Base-by-base conservation (phyloP, 2,113 vertebrate genomes). In the Scomber scombrus region DNA sequence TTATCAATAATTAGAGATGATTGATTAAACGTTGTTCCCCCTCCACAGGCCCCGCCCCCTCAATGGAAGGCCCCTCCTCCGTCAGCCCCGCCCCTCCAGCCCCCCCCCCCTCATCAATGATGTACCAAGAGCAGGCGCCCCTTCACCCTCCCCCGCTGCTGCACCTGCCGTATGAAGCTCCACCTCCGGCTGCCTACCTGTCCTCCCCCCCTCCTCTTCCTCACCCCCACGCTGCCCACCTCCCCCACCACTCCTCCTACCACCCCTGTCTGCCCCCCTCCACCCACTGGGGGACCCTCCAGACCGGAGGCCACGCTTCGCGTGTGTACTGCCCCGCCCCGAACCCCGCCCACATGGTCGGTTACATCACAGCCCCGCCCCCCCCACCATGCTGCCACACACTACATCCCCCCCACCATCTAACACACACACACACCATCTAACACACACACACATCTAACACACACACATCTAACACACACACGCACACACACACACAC, bases 361-460 rank as follows among this genome's bases (percentile, higher is more conserved):
- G 93, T 68, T 98, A 96, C 80, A 58, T 97, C 75, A 82, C 95
- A 16, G 87, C 96, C 18, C 93, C 96, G 11, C 86, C 90, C 66
- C 89, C 89, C 90, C 57, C 92, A 95, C 81, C 81, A 86, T 58
- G 19, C 81, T 0, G 15, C 93, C 60, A 85, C 94, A 5, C 96
- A 97, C 78, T 97, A 95, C 21, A n/a, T 95, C 55, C 93, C 97
- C 73, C 95, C 96, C 61, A 89, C 93, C 68, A 94, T 96, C 88
- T 97, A 82, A 75, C 3, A 0, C 9, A 4, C 52, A 0, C 2
- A 11, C 15, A 10, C 23, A 60, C 14, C 26, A 6, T 15, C 4
- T 23, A 23, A 13, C 13, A 14, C 19, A 26, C 23, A 26, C 23
- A 26, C 23, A 26, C 23, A 26, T 23, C 23, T 23, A 23, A 23